These are phyloP conservation scores for Microcebus tavaratra DNA, from an alignment of 2,113 vertebrate genomes.

Conservation along the genomic window DNA sequence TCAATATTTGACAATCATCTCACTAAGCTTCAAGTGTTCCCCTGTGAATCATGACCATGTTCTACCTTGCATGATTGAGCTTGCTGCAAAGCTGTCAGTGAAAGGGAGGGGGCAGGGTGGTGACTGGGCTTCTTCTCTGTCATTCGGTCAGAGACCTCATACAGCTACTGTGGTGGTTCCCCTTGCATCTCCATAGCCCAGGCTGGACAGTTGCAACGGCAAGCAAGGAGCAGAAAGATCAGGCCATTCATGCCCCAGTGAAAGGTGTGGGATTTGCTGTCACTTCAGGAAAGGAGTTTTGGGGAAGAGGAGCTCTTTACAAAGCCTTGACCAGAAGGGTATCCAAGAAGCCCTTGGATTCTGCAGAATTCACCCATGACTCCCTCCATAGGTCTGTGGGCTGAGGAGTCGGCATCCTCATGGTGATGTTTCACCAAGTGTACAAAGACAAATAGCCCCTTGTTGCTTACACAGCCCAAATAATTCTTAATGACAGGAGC, in stretches of 20 bases:
- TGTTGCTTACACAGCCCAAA: constrained; percentile 87
- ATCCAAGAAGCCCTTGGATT: constrained; percentile 91
- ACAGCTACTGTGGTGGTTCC: too few relatives aligned
- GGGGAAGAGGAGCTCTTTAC: constrained; percentile 89
- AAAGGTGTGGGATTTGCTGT: constrained; percentile 93
- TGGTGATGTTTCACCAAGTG: constrained; percentile 88
- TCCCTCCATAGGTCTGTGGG: constrained; percentile 83
- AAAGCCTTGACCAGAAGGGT: constrained; percentile 89
- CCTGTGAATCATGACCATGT: neutral
- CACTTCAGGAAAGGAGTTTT: constrained; percentile 91
- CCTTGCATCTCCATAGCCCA: neutral
- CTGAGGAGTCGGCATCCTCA: constrained; percentile 86
- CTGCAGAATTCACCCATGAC: constrained; percentile 89
- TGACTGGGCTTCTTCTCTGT: neutral
- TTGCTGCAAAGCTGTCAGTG: neutral
- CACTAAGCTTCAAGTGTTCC: neutral
- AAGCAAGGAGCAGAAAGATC: constrained; percentile 81
- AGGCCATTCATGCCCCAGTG: constrained; percentile 88
- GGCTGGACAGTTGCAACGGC: neutral
- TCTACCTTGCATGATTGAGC: neutral
- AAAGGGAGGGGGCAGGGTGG: neutral
- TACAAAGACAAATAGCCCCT: constrained; percentile 91
- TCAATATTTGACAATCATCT: neutral
- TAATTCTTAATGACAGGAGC: constrained; percentile 88
- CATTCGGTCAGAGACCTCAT: neutral